Evolutionary conservation across 2,888 invertebrate species (phyloP).

Genomic region (Tupiocoris notatus): DNA sequence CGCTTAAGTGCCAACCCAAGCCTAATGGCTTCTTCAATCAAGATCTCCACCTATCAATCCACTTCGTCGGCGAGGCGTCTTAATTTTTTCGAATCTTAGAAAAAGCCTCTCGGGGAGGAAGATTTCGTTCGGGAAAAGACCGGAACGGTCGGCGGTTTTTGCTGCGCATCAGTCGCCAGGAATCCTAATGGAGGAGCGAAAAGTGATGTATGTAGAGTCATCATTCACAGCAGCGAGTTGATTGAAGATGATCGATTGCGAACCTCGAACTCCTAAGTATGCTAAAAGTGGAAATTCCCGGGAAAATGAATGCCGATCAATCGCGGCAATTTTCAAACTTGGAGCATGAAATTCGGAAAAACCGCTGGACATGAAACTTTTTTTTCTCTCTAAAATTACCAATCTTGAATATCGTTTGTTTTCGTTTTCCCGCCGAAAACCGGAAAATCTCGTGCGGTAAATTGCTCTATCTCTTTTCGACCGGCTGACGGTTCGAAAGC

Average conservation of each 20-base stretch:
- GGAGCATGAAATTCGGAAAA: too few species aligned
- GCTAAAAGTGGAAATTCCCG: not conserved
- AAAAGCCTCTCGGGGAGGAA: not conserved
- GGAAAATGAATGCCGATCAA: not conserved
- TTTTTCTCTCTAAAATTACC: too few species aligned
- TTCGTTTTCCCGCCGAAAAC: too few species aligned
- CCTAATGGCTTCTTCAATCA: slow-evolving; percentile 43
- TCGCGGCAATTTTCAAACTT: too few species aligned
- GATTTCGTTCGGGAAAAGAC: not conserved
- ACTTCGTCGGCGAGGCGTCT: slow-evolving; percentile 35
- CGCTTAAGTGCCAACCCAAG: slow-evolving; percentile 8
- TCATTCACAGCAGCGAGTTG: not conserved
- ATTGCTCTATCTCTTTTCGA: too few species aligned
- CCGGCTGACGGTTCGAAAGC: not conserved
- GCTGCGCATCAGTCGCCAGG: slow-evolving; percentile 33
- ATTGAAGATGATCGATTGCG: not conserved
- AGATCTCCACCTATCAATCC: slow-evolving; percentile 42
- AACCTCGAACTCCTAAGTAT: not conserved
- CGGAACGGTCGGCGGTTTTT: slow-evolving; percentile 22
- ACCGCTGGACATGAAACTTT: too few species aligned
- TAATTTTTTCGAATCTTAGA: slow-evolving; percentile 31
- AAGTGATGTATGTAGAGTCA: not conserved
- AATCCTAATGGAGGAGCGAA: slow-evolving; percentile 29
- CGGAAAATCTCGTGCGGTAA: too few species aligned
- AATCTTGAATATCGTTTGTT: too few species aligned